Base-by-base conservation (phyloP, 2,888 invertebrate genomes). In the Nomada ferruginata region DNA sequence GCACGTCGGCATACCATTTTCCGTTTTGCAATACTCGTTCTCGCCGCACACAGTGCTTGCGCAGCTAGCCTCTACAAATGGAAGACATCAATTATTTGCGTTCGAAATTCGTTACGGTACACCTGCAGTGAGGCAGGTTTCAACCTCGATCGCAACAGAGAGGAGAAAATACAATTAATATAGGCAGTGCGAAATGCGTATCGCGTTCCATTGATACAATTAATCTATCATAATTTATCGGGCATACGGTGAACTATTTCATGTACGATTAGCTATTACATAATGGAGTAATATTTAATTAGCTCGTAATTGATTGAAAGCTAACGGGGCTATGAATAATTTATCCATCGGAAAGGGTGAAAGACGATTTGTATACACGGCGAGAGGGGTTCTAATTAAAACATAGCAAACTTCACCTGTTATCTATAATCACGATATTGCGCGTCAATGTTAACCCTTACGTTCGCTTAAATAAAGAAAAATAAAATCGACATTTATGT, bases 21-120 rank as follows among this genome's bases (percentile, higher is more conserved):
- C 91, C 1, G 87, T 90, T 77, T 87, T 91, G 80, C 93, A 93
- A 68, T 92, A 92, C 69, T 92, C 90, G 20, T 92, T 92, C 15
- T 76, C 79, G 4, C 90, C 88, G 73, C 93, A 93, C 13, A 91
- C 76, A 71, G 88, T 90, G 15, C 88, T 89, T 1, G 89, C 79
- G 63, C 93, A 93, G 77, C 86, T 91, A 42, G 85, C 83, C 11
- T 79, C 92, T 92, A 72, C 20, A 70, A 75, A 81, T 50, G 4
- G 18, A 20, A 60, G 11, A 11, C n/a, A 42, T 9, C 5, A 20
- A 20, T 20, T 42, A 36, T 36, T 36, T 36, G 3, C 15, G 47
- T 47, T 10, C 3, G 2, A 15, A 47, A 47, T 13, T 47, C 15
- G 15, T 11, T 15, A 10, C 15, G 47, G 10, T 47, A 47, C 47